Base-by-base conservation (phyloP, 1,140 invertebrate genomes). In the Megalonaias nervosa region DNA sequence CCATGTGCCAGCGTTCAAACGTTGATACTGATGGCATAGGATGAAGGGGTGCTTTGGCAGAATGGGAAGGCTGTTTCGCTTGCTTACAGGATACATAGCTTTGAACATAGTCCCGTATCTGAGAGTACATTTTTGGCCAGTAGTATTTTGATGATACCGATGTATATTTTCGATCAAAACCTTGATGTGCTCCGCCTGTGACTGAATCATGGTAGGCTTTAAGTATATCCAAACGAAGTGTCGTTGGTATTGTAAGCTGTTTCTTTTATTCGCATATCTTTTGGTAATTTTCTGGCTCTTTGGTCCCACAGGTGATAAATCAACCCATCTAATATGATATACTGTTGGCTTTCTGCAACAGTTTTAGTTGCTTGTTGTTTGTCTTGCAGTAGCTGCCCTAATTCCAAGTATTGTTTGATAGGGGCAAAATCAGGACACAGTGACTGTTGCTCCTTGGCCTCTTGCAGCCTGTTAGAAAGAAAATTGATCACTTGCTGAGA, bases 291-390 rank as follows among this genome's bases (percentile, higher is more conserved):
- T 65, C 59, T 81, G 14, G 19, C 16, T 26, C 59, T 74, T 13
- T 60, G 61, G 13, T 78, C 74, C 69, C 68, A 74, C 0, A 80
- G 61, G 64, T 80, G 75, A 56, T 80, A 81, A 12, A 83, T 66
- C 3, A 81, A 23, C 15, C 71, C 71, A 71, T 83, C 65, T 55
- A 6, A 11, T 17, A 82, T 55, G n/a, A 77, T 38, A 72, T 80
- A 82, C 31, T 77, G 71, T 13, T 75, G 26, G 26, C 26, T 26
- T 26, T 26, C 26, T 26, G 26, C 26, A 26, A 26, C 2, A 26
- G 26, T 26, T 26, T 26, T 26, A 26, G 2, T 26, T 26, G 26
- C 2, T 26, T 2, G 1, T 26, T 26, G 26, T 26, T 26, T 26
- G 26, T 26, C 26, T 26, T 26, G 26, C 2, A 2, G 26, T 26